These are phyloP conservation scores for Leptinotarsa defecta DNA, from an alignment of 1,140 invertebrate species.

Conservation along the genomic window DNA sequence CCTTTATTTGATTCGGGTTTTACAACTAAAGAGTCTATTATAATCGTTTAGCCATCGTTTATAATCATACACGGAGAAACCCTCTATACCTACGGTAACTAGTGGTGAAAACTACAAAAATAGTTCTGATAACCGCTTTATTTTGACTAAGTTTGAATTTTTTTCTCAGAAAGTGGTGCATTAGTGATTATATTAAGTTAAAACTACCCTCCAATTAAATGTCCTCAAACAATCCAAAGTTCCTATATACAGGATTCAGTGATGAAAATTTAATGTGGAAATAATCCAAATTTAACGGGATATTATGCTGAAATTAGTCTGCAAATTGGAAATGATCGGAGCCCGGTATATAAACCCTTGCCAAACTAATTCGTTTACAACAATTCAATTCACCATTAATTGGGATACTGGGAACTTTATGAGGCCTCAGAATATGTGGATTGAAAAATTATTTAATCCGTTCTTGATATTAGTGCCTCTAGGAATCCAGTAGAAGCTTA, in stretches of 20 bases:
- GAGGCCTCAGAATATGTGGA: background rate
- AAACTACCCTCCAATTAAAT: too few species aligned
- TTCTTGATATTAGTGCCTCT: background rate
- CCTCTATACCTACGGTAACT: too few species aligned
- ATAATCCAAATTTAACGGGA: constrained; percentile 17
- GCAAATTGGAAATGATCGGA: constrained; percentile 22
- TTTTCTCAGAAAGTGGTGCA: too few species aligned
- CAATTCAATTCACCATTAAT: constrained; percentile 26
- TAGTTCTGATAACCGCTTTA: too few species aligned
- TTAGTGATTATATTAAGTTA: too few species aligned
- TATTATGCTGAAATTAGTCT: constrained; percentile 27
- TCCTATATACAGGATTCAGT: background rate
- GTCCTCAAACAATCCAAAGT: too few species aligned
- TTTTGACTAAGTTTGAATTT: too few species aligned
- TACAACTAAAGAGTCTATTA: too few species aligned
- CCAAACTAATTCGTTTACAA: constrained; percentile 29
- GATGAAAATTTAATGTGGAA: constrained; percentile 16
- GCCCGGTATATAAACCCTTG: constrained; percentile 23
- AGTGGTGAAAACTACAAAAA: too few species aligned
- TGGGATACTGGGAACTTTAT: background rate
- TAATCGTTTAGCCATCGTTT: too few species aligned
- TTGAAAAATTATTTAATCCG: background rate
- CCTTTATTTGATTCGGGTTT: too few species aligned
- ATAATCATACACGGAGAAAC: too few species aligned
- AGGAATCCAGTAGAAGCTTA: background rate